Conservation (phyloP, 2,797 vertebrate species). For the Pipistrellus pygmaeus region DNA sequence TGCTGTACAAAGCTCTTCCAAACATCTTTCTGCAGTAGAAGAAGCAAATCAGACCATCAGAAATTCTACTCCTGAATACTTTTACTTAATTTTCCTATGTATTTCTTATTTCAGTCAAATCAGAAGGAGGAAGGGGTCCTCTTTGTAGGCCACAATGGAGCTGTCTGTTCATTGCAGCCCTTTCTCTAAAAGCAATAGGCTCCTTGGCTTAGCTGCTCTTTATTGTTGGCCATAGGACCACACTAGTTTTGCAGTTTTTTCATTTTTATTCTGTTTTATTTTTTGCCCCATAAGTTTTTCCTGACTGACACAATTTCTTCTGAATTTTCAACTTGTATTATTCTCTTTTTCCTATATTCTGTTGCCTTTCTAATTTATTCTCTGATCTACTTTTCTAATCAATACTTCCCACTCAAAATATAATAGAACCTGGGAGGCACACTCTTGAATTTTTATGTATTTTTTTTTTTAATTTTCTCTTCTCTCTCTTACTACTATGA, state of each 20-base stretch:
- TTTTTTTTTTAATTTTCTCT: not conserved
- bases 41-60: not conserved
- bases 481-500: not conserved
- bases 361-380: not conserved
- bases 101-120: not conserved
- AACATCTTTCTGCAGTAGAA: not conserved
- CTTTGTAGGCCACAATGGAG: not conserved
- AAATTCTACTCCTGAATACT: not conserved
- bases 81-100: not conserved
- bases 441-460: not conserved
- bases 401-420: not conserved
- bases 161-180: not conserved
- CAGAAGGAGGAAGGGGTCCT: not conserved
- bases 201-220: not conserved
- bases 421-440: not conserved
- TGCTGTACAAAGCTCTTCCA: not conserved
- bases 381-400: conserved; percentile 7
- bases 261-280: not conserved
- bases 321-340: not conserved
- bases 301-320: not conserved
- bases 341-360: not conserved
- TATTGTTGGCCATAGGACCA: not conserved
- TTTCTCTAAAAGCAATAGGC: not conserved
- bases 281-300: not conserved
- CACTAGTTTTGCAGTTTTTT: not conserved